Evolutionary conservation across 2,113 vertebrate species (phyloP).

Genomic region (Eulemur rufifrons): DNA sequence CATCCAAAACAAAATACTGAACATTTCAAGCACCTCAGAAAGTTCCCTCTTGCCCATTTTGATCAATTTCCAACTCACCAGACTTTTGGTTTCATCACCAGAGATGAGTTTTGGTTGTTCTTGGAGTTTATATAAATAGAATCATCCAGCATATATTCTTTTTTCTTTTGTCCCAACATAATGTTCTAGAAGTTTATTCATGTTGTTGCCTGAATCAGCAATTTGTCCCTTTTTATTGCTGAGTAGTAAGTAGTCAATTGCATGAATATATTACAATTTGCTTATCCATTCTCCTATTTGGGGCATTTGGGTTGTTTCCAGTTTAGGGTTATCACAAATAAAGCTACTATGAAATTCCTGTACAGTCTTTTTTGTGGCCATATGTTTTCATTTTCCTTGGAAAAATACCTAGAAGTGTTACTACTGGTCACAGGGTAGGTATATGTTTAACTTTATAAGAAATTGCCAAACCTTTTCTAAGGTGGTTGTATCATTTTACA

Average conservation of each 20-base stretch:
- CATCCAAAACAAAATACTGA: neutral
- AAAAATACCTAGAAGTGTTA: neutral
- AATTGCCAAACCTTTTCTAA: neutral
- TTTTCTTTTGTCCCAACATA: neutral
- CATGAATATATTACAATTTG: neutral
- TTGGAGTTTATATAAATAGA: neutral
- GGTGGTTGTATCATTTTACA: neutral
- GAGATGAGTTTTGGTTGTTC: neutral
- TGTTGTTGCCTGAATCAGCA: neutral
- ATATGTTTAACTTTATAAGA: neutral
- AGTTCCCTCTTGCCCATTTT: neutral
- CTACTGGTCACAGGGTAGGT: neutral
- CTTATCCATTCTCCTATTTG: neutral
- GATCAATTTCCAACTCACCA: neutral
- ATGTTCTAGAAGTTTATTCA: neutral
- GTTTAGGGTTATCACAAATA: neutral
- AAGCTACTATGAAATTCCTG: slow-evolving; percentile 10
- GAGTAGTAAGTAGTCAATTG: neutral
- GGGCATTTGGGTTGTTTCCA: neutral
- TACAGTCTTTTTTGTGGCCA: neutral
- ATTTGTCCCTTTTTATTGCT: neutral
- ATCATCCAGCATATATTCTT: neutral
- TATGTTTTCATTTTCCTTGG: neutral
- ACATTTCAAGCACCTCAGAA: neutral
- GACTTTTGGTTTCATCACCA: neutral